Conservation (phyloP, 2,888 invertebrate species). For the Oegoconia quadripuncta region DNA sequence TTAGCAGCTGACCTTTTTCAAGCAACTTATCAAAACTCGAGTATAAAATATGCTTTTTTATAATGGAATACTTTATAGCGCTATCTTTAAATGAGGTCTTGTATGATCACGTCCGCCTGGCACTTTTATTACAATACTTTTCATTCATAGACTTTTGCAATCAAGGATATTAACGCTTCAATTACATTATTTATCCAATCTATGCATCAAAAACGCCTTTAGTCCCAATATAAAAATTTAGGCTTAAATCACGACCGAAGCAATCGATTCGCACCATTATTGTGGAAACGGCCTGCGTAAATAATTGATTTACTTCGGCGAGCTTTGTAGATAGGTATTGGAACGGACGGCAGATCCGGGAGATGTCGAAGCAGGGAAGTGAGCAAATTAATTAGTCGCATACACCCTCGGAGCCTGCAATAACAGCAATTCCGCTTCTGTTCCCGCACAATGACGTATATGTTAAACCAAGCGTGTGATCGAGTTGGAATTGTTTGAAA, state of each 20-base stretch:
- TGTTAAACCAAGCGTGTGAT: constrained; percentile 22
- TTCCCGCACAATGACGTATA: constrained; percentile 11
- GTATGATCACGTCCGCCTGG: too few species aligned
- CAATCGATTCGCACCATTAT: constrained; percentile 33
- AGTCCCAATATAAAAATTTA: constrained; percentile 27
- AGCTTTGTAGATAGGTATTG: constrained; percentile 36
- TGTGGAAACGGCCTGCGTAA: constrained; percentile 43
- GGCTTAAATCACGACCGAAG: constrained; percentile 38
- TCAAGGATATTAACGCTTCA: background rate
- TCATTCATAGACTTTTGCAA: too few species aligned
- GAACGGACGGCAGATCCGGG: constrained; percentile 35
- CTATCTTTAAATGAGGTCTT: too few species aligned
- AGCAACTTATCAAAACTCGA: too few species aligned
- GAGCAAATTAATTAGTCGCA: constrained; percentile 49
- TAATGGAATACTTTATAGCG: too few species aligned
- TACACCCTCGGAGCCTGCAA: constrained; percentile 32
- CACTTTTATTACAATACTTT: too few species aligned
- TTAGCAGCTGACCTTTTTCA: too few species aligned
- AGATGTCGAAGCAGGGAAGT: constrained; percentile 31
- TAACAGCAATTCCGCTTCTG: constrained; percentile 20
- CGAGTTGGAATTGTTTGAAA: constrained; percentile 26
- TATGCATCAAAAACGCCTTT: background rate
- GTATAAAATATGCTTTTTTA: too few species aligned
- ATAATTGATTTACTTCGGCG: constrained; percentile 52
- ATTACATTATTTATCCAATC: background rate